Percentiles rank a stretch among this genome's conserved stretches.
phyloP scores from a whole-genome alignment of 2,113 vertebrate species.

The Ornithorhynchus anatinus region DNA sequence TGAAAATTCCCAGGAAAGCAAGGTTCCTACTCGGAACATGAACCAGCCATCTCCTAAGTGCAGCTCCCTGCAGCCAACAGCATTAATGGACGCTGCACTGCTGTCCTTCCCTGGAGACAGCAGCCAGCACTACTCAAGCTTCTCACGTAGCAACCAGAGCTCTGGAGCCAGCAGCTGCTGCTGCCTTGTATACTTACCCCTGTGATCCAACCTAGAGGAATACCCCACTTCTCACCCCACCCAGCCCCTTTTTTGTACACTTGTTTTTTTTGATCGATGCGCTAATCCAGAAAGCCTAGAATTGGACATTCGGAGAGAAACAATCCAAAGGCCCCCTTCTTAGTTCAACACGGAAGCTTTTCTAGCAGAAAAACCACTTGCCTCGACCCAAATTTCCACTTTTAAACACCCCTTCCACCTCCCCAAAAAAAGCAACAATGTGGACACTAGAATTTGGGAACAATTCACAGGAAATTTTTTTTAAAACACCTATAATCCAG shows the following conservation, averaged over 20 bases:
- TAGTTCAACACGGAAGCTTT: slow-evolving; percentile 8
- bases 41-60: slow-evolving; percentile 63
- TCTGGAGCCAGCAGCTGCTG: slow-evolving; percentile 79
- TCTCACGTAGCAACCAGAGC: slow-evolving; percentile 84
- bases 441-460: slow-evolving; percentile 16
- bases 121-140: slow-evolving; percentile 81
- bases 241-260: slow-evolving; percentile 40
- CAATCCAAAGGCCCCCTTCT: slow-evolving; percentile 27
- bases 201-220: slow-evolving; percentile 72
- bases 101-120: slow-evolving; percentile 82
- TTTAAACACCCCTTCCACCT: no score
- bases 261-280: slow-evolving; percentile 12
- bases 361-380: slow-evolving; percentile 25
- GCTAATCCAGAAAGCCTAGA: slow-evolving; percentile 34
- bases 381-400: slow-evolving; percentile 20
- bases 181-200: slow-evolving; percentile 72
- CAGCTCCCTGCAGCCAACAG: slow-evolving; percentile 68
- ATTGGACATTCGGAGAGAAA: slow-evolving; percentile 40
- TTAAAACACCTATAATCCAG: background rate
- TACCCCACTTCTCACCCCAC: slow-evolving; percentile 66
- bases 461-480: slow-evolving; percentile 14
- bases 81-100: slow-evolving; percentile 81
- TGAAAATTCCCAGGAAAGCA: slow-evolving; percentile 42
- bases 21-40: slow-evolving; percentile 36
- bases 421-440: background rate